Evolutionary conservation across 2,113 vertebrate species (phyloP), one percentile per base, ranked within the genome.

Genomic region (Onychorhynchus coronatus): DNA sequence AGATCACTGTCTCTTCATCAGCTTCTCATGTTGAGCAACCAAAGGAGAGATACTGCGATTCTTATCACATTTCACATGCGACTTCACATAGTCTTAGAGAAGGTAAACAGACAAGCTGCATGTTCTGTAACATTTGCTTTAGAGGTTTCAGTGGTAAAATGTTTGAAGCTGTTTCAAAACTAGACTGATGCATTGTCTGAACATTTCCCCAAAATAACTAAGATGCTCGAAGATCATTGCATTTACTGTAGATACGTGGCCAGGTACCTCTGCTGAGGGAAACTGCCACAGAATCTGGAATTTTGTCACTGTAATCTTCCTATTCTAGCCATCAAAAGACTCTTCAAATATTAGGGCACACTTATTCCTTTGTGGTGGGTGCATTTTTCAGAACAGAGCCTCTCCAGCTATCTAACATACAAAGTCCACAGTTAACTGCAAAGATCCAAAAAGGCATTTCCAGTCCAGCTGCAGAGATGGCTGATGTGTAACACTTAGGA

Each of bases 81-180:
- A 89, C 88, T 93, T 96, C 91, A 91, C 70, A 90, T 15, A 42
- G 80, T 77, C 76, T 92, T 85, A 63, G 46, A 89, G 65, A 94
- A 89, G 82, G 96, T 92, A 91, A 94, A 96, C 71, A 94, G 87
- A 89, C 62, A 66, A 90, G 84, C 42, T 71, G 70, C 79, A 87
- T 58, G 77, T 61, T 95, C 89, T 86, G 94, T 86, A 96, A 95
- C 92, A 92, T 94, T 92, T 91, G 53, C 88, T 95, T 96, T 84
- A 91, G 89, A 95, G 87, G 82, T 89, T 94, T 94, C 85, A 85
- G 56, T 63, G 77, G 93, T 96, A 62, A 77, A 74, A 80, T 83
- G 84, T 80, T 92, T 87, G 61, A 93, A 96, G 83, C 95, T n/a
- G 62, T 88, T 95, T 96, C 95, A 96, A 95, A 93, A 89, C 62